Evolutionary conservation across 2,797 vertebrate genomes (phyloP), one percentile per base, ranked within the genome.

Genomic region (Etheostoma perlongum): DNA sequence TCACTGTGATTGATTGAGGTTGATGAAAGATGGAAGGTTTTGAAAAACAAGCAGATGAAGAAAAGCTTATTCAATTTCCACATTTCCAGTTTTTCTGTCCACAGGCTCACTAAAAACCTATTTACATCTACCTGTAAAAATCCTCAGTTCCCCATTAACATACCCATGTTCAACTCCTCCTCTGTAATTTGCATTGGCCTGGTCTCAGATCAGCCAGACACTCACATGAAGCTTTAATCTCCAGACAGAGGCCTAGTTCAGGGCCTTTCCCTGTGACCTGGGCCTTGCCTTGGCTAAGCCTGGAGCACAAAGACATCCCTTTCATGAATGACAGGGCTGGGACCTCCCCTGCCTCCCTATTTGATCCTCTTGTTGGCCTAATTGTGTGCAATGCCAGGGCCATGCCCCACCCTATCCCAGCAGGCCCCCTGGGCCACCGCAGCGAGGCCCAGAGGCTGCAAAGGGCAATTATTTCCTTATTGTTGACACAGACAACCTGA

Each of bases 401-500:
- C 82, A 74, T 88, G 83, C 79, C 82, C 72, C 85, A 76, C 85
- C 86, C 82, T 82, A 70, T 78, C 78, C 78, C 68, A 60, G 72
- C 42, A 62, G 69, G 81, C 83, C 84, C 36, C 68, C 79, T 0
- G 15, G 74, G 79, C 79, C 11, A 40, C 74, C 55, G 23, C 48
- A 21, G 66, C 18, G 58, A 82, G 84, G 68, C 85, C 87, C 81
- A 67, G 13, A 4, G 86, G 90, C 90, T 74, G 65, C 69, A 85
- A 64, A 81, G 91, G 87, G 83, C 90, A 93, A 93, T 93, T 91
- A 92, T 94, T 93, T 89, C 85, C 80, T 83, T 89, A 84, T 89
- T 93, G 89, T 94, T 93, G 89, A 94, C 92, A 94, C 91, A 92
- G 92, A 91, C 87, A 88, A 89, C 88, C 90, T 90, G 90, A 91